These are phyloP conservation scores for Metaphire vulgaris DNA, from an alignment of 1,140 invertebrate species.

Conservation along the genomic window DNA sequence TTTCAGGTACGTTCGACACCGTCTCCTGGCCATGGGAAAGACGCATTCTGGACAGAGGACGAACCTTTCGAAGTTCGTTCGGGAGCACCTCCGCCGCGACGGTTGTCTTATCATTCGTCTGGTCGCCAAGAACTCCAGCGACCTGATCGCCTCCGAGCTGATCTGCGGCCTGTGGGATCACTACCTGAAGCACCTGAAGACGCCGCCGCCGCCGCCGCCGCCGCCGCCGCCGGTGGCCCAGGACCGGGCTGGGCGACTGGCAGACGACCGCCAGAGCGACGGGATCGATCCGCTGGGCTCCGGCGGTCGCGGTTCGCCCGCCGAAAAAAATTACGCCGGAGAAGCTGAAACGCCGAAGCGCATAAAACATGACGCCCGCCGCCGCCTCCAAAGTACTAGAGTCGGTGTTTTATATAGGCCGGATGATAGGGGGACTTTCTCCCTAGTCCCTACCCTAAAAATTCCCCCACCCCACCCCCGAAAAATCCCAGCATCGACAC, in stretches of 20 bases:
- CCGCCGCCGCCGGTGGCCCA: neutral
- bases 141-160: slow-evolving; percentile 22
- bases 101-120: slow-evolving; percentile 20
- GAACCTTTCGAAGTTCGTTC: slow-evolving; percentile 12
- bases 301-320: neutral
- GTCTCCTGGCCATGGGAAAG: slow-evolving; percentile 12
- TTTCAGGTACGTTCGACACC: slow-evolving; percentile 8
- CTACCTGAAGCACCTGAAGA: no score
- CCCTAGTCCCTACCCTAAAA: no score
- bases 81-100: slow-evolving; percentile 15
- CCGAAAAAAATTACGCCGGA: no score
- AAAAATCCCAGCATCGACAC: no score
- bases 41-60: neutral
- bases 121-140: slow-evolving; percentile 18
- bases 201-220: no score
- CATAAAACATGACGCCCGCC: no score
- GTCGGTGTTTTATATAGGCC: no score
- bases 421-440: no score
- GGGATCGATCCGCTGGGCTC: neutral
- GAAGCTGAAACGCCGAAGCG: no score
- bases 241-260: neutral
- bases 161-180: slow-evolving; percentile 20
- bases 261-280: neutral
- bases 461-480: no score
- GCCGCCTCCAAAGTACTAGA: no score